Evolutionary conservation across 2,888 invertebrate genomes (phyloP).

Genomic region (Uloborus plumipes): DNA sequence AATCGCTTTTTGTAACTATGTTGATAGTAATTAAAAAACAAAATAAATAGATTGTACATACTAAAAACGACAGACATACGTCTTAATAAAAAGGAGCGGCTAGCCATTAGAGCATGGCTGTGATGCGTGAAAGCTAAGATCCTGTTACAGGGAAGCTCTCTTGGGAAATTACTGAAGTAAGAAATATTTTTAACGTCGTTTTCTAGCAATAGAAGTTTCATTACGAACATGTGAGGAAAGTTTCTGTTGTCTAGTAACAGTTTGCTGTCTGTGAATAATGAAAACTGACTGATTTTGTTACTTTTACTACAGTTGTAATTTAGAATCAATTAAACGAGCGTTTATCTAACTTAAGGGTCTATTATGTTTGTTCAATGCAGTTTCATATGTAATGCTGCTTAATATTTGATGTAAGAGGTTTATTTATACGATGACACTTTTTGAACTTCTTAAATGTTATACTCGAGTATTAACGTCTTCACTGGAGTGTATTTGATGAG

Average conservation of each 20-base stretch:
- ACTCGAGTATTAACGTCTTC: too few relatives aligned
- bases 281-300: slow-evolving; percentile 6
- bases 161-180: slow-evolving; percentile 52
- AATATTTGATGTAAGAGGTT: too few relatives aligned
- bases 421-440: too few relatives aligned
- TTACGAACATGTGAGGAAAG: slow-evolving; percentile 32
- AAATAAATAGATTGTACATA: too few relatives aligned
- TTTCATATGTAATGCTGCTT: too few relatives aligned
- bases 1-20: too few relatives aligned
- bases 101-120: slow-evolving; percentile 19
- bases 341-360: slow-evolving; percentile 9
- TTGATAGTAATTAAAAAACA: too few relatives aligned
- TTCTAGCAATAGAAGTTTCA: slow-evolving; percentile 47
- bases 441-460: too few relatives aligned
- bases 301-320: slow-evolving; percentile 25
- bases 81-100: slow-evolving; percentile 30
- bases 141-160: slow-evolving; percentile 30
- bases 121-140: slow-evolving; percentile 50
- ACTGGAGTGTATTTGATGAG: too few relatives aligned
- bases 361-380: background rate
- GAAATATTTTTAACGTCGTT: slow-evolving; percentile 58
- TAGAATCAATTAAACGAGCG: slow-evolving; percentile 42
- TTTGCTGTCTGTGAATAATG: slow-evolving; percentile 8
- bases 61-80: background rate
- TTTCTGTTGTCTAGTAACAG: slow-evolving; percentile 16